Conservation (phyloP, 2,113 vertebrate species). For the Alectura lathami region DNA sequence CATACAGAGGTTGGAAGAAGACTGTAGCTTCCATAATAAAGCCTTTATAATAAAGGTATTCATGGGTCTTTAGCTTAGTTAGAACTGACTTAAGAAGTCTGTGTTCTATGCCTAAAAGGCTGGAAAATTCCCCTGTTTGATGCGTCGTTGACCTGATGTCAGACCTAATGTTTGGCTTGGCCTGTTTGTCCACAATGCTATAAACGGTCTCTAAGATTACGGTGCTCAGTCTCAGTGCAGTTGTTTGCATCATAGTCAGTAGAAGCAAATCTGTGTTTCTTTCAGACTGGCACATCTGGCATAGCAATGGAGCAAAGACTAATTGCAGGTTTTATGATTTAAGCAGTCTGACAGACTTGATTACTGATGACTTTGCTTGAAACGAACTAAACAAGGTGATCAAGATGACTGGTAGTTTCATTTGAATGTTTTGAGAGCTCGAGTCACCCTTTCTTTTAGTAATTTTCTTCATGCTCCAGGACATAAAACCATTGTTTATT, state of each 20-base stretch:
- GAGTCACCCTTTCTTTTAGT: neutral
- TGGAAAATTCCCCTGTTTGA: neutral
- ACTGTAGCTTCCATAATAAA: neutral
- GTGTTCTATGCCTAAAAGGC: neutral
- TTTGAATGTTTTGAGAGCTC: neutral
- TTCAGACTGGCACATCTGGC: neutral
- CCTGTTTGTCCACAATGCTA: neutral
- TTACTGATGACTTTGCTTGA: neutral
- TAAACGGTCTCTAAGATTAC: neutral
- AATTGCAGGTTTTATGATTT: neutral
- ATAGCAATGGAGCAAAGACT: neutral
- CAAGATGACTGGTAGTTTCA: neutral
- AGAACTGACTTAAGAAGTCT: fast-evolving
- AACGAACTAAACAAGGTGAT: neutral
- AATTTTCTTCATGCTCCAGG: neutral
- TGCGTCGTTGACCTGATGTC: neutral
- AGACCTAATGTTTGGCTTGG: neutral
- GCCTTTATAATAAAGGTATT: neutral
- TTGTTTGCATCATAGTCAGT: neutral
- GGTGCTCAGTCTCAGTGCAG: neutral
- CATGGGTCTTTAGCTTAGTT: neutral
- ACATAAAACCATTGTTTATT: neutral
- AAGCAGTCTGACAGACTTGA: neutral
- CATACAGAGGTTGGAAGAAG: neutral
- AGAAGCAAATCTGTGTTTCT: neutral